Evolutionary conservation across 2,888 invertebrate genomes (phyloP), one percentile per base, ranked within the genome.

Genomic region (Drosophila paucipuncta): DNA sequence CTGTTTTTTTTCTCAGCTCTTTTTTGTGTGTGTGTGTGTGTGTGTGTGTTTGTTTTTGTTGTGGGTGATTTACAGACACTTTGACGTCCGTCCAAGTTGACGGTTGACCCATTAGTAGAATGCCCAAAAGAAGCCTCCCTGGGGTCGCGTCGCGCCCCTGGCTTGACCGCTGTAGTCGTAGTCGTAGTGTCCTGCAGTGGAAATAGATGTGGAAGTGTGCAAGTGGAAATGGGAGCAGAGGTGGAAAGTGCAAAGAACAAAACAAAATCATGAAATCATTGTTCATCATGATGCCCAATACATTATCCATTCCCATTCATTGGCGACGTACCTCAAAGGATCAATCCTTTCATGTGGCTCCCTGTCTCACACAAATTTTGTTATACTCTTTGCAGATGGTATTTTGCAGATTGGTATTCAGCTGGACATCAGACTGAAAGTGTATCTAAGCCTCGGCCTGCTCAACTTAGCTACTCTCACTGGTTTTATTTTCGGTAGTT

Each of bases 61-160:
- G 78, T 84, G 83, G 88, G 88, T 89, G 90, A 89, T 90, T 87
- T 87, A 83, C 90, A 85, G 88, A 85, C 85, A 85, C 88, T 87
- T 85, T 89, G 88, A 87, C 85, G 89, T 87, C 82, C 80, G 87
- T 81, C 80, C 81, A 79, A 82, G 84, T 84, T 84, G 90, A 87
- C 85, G 85, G 82, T 90, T 88, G 89, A 88, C 88, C 88, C 89
- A 88, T 88, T 90, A 90, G 88, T 88, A 73, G 77, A 88, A 84
- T 78, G 79, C 81, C 81, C 82, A 82, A 80, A 74, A 74, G 73
- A 75, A 71, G 69, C 70, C 78, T 81, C 78, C 82, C 78, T 53
- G 54, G 78, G 70, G 75, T 72, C 75, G 76, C 79, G 75, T 66
- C 55, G 65, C 61, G 61, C 63, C 49, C 52, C 35, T 31, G 28